Evolutionary conservation across 2,113 vertebrate genomes (phyloP), one percentile per base, ranked within the genome.

Genomic region (Phoenicopterus ruber): DNA sequence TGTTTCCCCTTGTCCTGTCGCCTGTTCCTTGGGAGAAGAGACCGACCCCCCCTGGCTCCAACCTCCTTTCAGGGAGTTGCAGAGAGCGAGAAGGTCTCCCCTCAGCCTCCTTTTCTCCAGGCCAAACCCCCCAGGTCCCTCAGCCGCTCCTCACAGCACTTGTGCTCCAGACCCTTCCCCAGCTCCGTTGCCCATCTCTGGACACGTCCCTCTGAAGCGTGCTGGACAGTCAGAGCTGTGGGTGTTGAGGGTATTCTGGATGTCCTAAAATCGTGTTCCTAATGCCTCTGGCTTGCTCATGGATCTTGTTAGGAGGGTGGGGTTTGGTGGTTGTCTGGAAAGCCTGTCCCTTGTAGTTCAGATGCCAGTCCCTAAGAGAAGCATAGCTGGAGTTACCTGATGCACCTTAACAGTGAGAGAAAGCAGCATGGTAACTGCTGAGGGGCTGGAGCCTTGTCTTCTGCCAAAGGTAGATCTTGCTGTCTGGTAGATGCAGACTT

Each of bases 271-370:
- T 38, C 25, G 7, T 21, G 71, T 58, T 77, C 67, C 18, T 25
- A 18, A 17, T 17, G 7, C 32, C 36, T 49, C 55, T 72, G 81
- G 4, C 46, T 88, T 0, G 0, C 6, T 57, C 2, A 0, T 59
- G 52, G 50, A 13, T 61, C 54, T 54, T 52, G 7, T 44, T 44
- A 7, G 7, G 52, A 46, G 31, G 11, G 0, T 57, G 47, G 34
- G 21, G 24, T 34, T 87, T 61, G 40, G 29, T 78, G 74, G 16
- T 6, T 63, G 11, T 7, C 29, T 38, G 29, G 42, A 50, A 86
- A 47, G 32, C 22, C 36, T 28, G 11, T 69, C 29, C 50, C 24
- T 32, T 81, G 55, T 11, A 6, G 47, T 54, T 69, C 5, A 49
- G 42, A 8, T 90, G 63, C 40, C 40, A 22, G 49, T 38, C 36